Conservation (phyloP, 2,113 vertebrate species). For the Dicaeum eximium region DNA sequence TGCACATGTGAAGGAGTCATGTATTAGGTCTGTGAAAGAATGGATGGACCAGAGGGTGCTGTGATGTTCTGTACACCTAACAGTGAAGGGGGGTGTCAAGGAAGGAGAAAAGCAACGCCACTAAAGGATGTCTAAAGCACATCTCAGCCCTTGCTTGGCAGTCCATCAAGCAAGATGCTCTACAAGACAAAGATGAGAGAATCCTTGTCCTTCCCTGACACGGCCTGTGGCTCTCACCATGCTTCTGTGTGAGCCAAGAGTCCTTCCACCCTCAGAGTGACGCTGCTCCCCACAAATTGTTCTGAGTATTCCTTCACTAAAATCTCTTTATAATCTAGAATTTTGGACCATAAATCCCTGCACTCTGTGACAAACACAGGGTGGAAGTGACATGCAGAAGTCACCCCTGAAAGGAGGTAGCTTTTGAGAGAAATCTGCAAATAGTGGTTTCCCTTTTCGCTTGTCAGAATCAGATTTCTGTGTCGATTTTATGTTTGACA, state of each 20-base stretch:
- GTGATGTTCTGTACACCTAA: not conserved
- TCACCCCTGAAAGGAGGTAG: not conserved
- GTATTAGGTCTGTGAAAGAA: not conserved
- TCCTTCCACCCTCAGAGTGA: not conserved
- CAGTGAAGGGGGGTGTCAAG: not conserved
- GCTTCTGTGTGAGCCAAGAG: not conserved
- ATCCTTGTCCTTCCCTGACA: not conserved
- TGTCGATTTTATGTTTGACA: not conserved
- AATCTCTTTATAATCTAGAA: not conserved
- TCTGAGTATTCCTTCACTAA: not conserved
- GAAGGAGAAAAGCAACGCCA: too few species aligned
- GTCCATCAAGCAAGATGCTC: too few species aligned
- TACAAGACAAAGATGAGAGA: too few species aligned
- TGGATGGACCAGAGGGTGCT: not conserved
- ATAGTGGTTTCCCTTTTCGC: not conserved
- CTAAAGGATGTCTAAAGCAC: too few species aligned
- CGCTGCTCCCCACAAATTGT: not conserved
- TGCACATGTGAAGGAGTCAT: not conserved
- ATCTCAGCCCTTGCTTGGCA: too few species aligned
- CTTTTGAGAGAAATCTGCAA: not conserved
- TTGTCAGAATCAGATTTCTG: not conserved
- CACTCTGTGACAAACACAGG: not conserved
- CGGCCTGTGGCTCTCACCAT: not conserved
- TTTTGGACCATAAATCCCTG: not conserved
- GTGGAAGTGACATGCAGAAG: not conserved